phyloP scores from a whole-genome alignment of 2,113 vertebrate species.

The Tachuris rubrigastra region DNA sequence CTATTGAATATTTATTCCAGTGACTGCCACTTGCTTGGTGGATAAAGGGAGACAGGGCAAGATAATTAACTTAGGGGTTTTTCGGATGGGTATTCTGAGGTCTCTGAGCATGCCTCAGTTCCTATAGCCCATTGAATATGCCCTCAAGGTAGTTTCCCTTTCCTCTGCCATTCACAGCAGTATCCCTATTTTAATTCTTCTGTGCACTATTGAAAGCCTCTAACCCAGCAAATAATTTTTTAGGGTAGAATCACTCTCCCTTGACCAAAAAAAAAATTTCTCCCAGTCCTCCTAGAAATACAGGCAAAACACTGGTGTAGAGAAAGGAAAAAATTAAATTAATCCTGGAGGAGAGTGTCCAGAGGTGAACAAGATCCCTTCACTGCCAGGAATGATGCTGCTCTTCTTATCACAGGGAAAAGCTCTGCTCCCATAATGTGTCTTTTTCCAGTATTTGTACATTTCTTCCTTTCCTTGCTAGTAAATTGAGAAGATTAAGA shows the following conservation, averaged over 20 bases:
- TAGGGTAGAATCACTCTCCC: neutral
- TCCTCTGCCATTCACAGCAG: neutral
- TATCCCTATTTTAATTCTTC: neutral
- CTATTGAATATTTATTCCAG: neutral
- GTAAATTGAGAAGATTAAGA: constrained; percentile 19
- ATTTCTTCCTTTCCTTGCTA: neutral
- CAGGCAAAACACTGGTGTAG: neutral
- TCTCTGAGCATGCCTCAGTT: neutral
- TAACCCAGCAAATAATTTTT: neutral
- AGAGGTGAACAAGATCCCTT: neutral
- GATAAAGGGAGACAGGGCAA: neutral
- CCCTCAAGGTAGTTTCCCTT: neutral
- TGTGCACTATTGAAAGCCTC: neutral
- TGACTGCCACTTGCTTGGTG: neutral
- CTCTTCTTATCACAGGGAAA: neutral
- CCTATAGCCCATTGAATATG: neutral
- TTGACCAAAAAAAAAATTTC: neutral
- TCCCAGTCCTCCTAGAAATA: neutral
- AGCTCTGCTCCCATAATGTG: neutral
- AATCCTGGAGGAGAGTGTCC: neutral
- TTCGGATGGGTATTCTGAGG: neutral
- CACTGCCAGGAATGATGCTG: neutral
- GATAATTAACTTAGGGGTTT: neutral
- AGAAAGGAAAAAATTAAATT: constrained; percentile 38
- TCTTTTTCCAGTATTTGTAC: neutral